Conservation (phyloP, 2,797 vertebrate genomes). For the Tinamus major region DNA sequence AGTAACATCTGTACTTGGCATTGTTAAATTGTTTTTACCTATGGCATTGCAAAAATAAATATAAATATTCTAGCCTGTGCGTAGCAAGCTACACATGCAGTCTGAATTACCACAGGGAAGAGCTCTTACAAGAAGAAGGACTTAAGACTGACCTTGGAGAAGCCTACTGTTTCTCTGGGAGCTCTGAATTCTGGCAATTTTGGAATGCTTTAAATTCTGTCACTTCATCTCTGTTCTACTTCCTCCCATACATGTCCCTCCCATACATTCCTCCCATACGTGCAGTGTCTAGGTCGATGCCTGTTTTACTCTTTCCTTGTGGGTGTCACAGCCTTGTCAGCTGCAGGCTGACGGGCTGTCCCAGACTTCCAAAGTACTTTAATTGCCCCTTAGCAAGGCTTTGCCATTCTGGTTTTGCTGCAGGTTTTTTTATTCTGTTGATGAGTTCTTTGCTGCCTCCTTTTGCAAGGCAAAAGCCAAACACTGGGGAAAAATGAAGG, state of each 20-base stretch:
- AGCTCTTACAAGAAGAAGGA: background rate
- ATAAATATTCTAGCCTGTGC: slow-evolving; percentile 71
- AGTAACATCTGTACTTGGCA: slow-evolving; percentile 79
- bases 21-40: slow-evolving; percentile 81
- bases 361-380: background rate
- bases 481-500: background rate
- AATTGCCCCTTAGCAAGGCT: background rate
- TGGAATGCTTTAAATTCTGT: background rate
- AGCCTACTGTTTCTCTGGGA: background rate
- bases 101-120: background rate
- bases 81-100: background rate
- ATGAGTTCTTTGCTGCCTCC: background rate
- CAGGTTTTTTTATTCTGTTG: background rate
- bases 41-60: slow-evolving; percentile 80
- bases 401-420: background rate
- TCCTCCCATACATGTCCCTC: fast-evolving
- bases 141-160: background rate
- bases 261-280: fast-evolving
- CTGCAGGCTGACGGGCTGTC: background rate
- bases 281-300: background rate
- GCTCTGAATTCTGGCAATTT: fast-evolving
- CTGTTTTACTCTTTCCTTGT: background rate
- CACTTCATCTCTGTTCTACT: background rate
- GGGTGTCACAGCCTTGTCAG: background rate
- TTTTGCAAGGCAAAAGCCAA: background rate